Evolutionary conservation across 1,140 invertebrate species (phyloP).

Genomic region (Melanaphis sacchari): DNA sequence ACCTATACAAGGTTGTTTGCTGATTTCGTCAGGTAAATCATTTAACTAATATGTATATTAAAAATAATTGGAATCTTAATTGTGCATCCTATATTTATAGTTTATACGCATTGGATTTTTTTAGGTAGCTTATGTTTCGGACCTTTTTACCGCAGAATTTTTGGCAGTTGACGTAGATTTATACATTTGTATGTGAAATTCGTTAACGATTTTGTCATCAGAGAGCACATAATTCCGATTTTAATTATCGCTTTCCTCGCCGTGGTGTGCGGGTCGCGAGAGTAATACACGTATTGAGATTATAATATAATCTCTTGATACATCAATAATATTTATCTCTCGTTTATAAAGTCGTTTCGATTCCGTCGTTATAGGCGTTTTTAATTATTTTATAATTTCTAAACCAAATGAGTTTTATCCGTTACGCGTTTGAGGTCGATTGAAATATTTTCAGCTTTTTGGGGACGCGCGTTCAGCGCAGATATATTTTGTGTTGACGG

Average conservation of each 20-base stretch:
- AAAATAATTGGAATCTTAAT: too few relatives aligned
- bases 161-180: background rate
- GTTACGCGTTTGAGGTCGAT: background rate
- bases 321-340: background rate
- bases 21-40: too few relatives aligned
- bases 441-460: background rate
- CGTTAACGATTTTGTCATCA: background rate
- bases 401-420: background rate
- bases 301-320: background rate
- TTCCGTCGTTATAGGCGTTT: background rate
- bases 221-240: background rate
- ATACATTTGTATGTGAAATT: background rate
- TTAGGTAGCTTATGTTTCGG: too few relatives aligned
- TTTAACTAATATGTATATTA: too few relatives aligned
- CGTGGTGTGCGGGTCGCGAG: too few relatives aligned
- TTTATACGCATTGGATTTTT: too few relatives aligned
- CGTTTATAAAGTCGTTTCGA: background rate
- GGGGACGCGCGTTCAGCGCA: background rate
- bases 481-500: background rate
- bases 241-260: background rate
- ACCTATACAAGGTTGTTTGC: too few relatives aligned
- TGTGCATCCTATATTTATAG: too few relatives aligned
- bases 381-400: slow-evolving; percentile 9
- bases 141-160: too few relatives aligned
- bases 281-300: background rate